Base-by-base conservation (phyloP, 1,140 invertebrate genomes). In the Maniola jurtina region DNA sequence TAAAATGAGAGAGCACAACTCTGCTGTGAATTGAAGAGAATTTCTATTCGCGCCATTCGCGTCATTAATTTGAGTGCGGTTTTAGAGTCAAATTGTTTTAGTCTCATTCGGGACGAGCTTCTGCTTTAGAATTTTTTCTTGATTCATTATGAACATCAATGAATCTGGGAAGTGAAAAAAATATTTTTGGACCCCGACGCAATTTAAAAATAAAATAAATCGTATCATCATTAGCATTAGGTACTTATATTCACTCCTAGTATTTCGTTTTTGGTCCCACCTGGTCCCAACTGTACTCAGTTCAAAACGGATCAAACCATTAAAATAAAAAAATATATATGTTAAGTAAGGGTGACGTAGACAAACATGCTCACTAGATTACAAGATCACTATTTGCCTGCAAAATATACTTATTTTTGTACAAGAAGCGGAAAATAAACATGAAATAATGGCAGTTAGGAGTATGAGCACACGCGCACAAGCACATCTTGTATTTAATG, bases 71-170 rank as follows among this genome's bases (percentile, higher is more conserved):
- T 52, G 25, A 52, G 48, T 52, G 48, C 48, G 48, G 48, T 52
- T 52, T 52, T 52, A 52, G 48, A 52, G 48, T 14, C 48, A 52
- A 52, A 52, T 52, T 52, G 48, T 52, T 52, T 52, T 52, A 52
- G 48, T 52, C 48, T 14, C 48, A 52, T 25, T 25, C 16, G 48
- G 15, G 48, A 52, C 5, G 13, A 15, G 7, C 25, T 45, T 45
- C 42, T 45, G 48, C 48, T 52, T 52, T 11, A 25, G 48, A 52
- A 52, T 52, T 52, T 52, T 52, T 52, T 52, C 15, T 52, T 52
- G 48, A 16, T 16, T 52, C 14, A 52, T 52, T 52, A 52, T 52
- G 14, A 52, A 15, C 14, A 52, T 52, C 48, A 52, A 52, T 8
- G 48, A 25, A 52, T 25, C 16, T 5, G 15, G 15, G 15, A 25